phyloP scores from a whole-genome alignment of 2,113 vertebrate species.

The Nannobrachium achirus region DNA sequence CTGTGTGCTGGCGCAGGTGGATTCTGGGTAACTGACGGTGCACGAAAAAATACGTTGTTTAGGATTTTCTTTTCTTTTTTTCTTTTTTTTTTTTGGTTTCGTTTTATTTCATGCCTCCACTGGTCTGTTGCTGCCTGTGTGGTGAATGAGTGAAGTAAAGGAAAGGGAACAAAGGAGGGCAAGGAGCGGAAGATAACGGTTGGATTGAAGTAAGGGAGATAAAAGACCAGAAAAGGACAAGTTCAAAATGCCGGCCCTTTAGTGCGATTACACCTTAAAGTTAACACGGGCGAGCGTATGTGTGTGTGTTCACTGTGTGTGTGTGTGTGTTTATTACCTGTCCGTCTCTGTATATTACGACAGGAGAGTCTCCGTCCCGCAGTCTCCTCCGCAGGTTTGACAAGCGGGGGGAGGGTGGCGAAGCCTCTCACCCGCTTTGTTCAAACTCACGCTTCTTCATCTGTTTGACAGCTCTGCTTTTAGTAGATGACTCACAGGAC shows the following conservation, averaged over 20 bases:
- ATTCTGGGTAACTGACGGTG: conserved; percentile 83
- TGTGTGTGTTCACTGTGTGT: not conserved
- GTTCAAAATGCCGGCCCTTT: conserved; percentile 37
- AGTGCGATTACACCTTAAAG: conserved; percentile 31
- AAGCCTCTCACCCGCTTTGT: conserved; percentile 67
- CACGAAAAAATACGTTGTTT: conserved; percentile 78
- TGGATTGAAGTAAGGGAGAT: not conserved
- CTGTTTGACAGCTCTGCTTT: conserved; percentile 66
- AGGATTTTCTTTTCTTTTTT: not conserved
- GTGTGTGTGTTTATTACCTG: conserved; percentile 23
- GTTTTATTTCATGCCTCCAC: conserved; percentile 79
- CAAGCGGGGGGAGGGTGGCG: conserved; percentile 29
- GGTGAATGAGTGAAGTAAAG: conserved; percentile 51
- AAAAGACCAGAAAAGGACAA: conserved; percentile 16
- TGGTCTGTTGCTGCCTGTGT: conserved; percentile 81
- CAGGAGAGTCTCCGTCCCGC: conserved; percentile 59
- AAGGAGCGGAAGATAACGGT: conserved; percentile 9
- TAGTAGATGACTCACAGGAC: conserved; percentile 72
- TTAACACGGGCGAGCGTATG: conserved; percentile 48
- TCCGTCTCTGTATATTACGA: conserved; percentile 57
- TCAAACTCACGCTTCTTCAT: conserved; percentile 56
- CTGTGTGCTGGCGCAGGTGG: conserved; percentile 89
- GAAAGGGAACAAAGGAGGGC: conserved; percentile 4
- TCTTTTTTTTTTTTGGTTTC: conserved; percentile 63
- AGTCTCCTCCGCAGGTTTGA: conserved; percentile 42